These are phyloP conservation scores for Radopholus similis DNA, from an alignment of 1,140 invertebrate species.

Conservation along the genomic window DNA sequence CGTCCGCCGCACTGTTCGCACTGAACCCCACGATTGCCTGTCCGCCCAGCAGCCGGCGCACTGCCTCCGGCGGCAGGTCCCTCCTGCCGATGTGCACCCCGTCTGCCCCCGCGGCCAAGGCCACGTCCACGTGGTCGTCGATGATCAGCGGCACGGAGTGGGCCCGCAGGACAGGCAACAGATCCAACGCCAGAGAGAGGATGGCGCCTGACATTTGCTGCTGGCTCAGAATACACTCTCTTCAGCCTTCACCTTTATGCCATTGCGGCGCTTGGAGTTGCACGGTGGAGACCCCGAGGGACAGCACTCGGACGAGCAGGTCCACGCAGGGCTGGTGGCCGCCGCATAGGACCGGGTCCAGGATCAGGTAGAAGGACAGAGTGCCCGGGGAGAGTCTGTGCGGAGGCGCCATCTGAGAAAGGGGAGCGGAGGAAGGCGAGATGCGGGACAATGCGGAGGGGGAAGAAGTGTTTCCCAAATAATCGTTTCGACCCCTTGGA, in stretches of 20 bases:
- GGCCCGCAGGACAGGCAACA: not conserved
- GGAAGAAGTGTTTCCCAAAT: no score
- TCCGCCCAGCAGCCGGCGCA: not conserved
- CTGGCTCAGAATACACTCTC: no score
- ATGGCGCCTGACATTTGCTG: no score
- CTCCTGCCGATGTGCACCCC: constrained; percentile 1
- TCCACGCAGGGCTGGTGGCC: not conserved
- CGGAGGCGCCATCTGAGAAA: no score
- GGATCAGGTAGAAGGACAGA: not conserved
- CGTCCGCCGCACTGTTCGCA: not conserved
- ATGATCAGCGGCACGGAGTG: not conserved
- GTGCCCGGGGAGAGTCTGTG: no score
- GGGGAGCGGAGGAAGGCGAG: no score
- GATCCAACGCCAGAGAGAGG: not conserved
- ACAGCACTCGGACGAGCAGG: not conserved
- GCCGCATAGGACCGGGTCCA: not conserved
- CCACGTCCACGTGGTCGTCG: constrained; percentile 6
- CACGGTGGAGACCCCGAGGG: not conserved
- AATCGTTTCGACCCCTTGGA: no score
- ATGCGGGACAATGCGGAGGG: no score
- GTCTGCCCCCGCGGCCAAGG: not conserved
- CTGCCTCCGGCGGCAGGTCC: not conserved
- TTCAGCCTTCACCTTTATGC: no score
- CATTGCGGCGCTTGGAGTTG: not conserved
- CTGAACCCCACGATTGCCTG: not conserved